Evolutionary conservation across 2,888 invertebrate species (phyloP).

Genomic region (Mesorhabditis spiculigera): DNA sequence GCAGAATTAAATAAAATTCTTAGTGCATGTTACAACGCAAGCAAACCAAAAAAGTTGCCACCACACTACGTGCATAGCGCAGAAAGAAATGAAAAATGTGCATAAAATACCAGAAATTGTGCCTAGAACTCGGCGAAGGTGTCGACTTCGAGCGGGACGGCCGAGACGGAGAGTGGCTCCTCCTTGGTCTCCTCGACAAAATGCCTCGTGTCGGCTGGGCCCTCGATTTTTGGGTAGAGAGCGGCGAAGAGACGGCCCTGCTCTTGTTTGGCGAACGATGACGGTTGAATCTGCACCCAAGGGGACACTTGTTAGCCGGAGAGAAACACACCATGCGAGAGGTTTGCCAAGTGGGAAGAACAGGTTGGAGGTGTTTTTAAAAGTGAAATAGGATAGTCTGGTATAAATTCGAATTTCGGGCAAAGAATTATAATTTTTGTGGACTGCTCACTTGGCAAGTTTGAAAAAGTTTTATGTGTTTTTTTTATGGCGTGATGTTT

Average conservation of each 20-base stretch:
- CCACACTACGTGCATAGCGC: neutral
- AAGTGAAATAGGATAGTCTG: no score
- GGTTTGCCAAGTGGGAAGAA: neutral
- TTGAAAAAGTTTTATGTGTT: no score
- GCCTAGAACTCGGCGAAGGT: conserved; percentile 71
- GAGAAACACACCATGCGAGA: neutral
- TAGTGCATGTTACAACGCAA: no score
- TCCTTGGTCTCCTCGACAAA: conserved; percentile 61
- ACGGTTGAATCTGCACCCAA: conserved; percentile 44
- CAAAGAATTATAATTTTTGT: no score
- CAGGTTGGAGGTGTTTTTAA: no score
- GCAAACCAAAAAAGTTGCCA: conserved; percentile 17
- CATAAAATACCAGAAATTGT: neutral
- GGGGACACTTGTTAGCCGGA: neutral
- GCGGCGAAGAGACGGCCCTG: conserved; percentile 54
- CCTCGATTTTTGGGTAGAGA: conserved; percentile 55
- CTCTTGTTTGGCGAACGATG: conserved; percentile 49
- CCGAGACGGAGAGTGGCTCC: conserved; percentile 62
- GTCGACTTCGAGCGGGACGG: conserved; percentile 65
- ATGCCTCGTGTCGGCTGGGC: conserved; percentile 57
- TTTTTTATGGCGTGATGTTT: no score
- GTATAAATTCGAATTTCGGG: no score
- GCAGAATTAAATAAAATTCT: neutral
- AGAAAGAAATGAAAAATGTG: neutral
- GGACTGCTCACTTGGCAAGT: no score